Base-by-base conservation (phyloP, 2,888 invertebrate species). In the Peribatodes rhomboidaria region DNA sequence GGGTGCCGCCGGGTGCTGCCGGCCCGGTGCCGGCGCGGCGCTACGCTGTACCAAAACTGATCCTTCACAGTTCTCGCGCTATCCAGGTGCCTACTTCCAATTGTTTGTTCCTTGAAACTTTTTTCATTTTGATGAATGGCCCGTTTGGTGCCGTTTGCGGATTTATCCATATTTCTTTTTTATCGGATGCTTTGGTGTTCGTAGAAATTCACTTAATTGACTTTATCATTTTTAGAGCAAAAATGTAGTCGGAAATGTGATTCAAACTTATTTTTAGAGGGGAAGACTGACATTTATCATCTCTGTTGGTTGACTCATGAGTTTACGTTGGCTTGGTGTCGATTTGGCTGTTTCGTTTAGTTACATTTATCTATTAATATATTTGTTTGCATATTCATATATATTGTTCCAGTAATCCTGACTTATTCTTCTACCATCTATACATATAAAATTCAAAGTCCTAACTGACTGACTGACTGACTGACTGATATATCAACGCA, bases 81-180 rank as follows among this genome's bases (percentile, higher is more conserved):
- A 53, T 58, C 55, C 60, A 65, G 66, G 64, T 61, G 64, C 49
- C 10, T 54, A 11, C 44, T 33, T 42, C 18, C 55, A 33, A 42
- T 53, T 39, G 47, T 53, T 65, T 52, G 54, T 67, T 65, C 13
- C n/a, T 22, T 13, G 18, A 31, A 61, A 61, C 57, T 65, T 66
- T 61, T 64, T 58, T 61, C 52, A 63, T 61, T 58, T 61, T 58
- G 65, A 65, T 62, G 42, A 55, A 65, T 63, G 46, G 47, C 53
- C 50, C 13, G 14, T 18, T 37, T 22, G 22, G 42, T 33, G 27
- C 35, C 52, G 52, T 61, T 49, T 39, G 33, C 18, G 20, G 35
- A 57, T 49, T 53, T 35, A 16, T 10, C 33, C 16, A 39, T 41
- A 18, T 22, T 11, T n/a, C 14, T 37, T 37, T 22, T 42, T 3